These are phyloP conservation scores for Eidolon helvum DNA, from an alignment of 2,113 vertebrate species.

Conservation along the genomic window DNA sequence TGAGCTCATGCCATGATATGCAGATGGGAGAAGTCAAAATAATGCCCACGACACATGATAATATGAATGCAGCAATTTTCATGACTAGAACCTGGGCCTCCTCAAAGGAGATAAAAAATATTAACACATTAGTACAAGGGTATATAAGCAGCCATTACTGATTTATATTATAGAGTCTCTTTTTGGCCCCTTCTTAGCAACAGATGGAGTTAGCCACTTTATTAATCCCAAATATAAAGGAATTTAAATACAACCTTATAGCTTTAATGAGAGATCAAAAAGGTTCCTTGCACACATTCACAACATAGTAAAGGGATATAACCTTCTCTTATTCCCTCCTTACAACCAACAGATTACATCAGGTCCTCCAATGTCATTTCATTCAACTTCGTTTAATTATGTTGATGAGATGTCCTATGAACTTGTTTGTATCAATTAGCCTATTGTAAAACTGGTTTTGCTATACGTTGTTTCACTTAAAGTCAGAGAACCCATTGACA, in stretches of 20 bases:
- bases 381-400: neutral
- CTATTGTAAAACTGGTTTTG: neutral
- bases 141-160: constrained; percentile 8
- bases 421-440: neutral
- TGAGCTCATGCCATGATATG: constrained; percentile 43
- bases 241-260: neutral
- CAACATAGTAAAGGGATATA: neutral
- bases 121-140: neutral
- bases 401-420: neutral
- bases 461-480: neutral
- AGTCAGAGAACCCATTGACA: neutral
- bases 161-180: neutral
- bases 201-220: neutral
- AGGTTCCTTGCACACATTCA: neutral
- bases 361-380: neutral
- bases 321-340: neutral
- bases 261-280: neutral
- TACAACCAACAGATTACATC: neutral
- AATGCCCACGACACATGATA: constrained; percentile 11
- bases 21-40: constrained; percentile 48
- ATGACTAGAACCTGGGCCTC: constrained; percentile 14
- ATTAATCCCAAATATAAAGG: neutral
- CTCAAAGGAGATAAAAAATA: constrained; percentile 49
- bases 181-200: constrained; percentile 8
- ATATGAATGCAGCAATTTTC: constrained; percentile 35